phyloP scores from a whole-genome alignment of 53 echinoderm and acorn worm genomes.

The Arbacia lixula region DNA sequence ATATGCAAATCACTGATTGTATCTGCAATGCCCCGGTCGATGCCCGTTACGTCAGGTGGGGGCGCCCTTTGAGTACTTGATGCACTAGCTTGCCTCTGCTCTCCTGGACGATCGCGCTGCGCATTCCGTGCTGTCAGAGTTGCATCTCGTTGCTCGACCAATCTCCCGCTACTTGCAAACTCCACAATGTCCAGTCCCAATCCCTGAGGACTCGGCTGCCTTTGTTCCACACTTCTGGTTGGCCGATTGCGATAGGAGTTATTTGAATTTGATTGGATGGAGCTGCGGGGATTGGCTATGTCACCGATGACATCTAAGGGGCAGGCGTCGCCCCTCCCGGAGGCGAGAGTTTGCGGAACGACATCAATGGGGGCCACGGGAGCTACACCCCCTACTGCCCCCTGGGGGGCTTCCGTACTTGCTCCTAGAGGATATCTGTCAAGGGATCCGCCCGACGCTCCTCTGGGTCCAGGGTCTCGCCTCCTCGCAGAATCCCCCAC shows the following conservation, averaged over 20 bases:
- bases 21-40: constrained; percentile 18
- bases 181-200: constrained; percentile 37
- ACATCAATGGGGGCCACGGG: constrained; percentile 16
- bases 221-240: not conserved
- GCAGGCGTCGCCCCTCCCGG: constrained; percentile 17
- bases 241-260: not conserved
- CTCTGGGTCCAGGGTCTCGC: no score
- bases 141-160: no score
- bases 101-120: no score
- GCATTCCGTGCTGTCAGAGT: no score
- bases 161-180: constrained; percentile 4
- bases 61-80: constrained; percentile 10
- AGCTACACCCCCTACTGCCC: constrained; percentile 36
- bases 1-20: constrained; percentile 24
- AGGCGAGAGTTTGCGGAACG: not conserved
- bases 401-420: no score
- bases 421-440: no score
- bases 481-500: no score
- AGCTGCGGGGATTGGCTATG: not conserved
- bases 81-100: not conserved
- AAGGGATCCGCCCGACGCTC: no score
- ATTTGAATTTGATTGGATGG: not conserved
- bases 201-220: not conserved
- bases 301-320: constrained; percentile 42
- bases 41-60: constrained; percentile 45